phyloP scores from a whole-genome alignment of 2,113 vertebrate species.

The Marcusenius ussheri region DNA sequence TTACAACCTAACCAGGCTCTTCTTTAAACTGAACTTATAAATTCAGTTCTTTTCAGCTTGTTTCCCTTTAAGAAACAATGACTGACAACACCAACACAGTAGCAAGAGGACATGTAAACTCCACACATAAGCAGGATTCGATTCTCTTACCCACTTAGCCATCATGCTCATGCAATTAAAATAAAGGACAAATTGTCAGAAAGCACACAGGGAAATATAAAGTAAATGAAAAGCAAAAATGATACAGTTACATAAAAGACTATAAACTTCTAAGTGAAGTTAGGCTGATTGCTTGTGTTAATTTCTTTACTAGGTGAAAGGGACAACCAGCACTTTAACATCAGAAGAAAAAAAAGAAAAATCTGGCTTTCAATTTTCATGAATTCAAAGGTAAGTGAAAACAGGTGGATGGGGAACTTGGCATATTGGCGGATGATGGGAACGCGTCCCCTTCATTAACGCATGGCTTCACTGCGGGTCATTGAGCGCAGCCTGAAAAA shows the following conservation, averaged over 20 bases:
- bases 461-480: slow-evolving; percentile 87
- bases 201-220: background rate
- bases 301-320: background rate
- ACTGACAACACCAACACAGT: no score
- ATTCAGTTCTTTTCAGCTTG: no score
- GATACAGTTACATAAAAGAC: no score
- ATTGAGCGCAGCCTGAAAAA: background rate
- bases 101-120: no score
- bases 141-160: no score
- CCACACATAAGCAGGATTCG: no score
- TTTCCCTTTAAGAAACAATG: no score
- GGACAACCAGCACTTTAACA: slow-evolving; percentile 12
- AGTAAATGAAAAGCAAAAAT: background rate
- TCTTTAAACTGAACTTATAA: no score
- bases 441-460: slow-evolving; percentile 51
- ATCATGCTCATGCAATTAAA: background rate
- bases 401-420: background rate
- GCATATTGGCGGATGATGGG: background rate
- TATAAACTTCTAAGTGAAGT: background rate
- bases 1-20: no score
- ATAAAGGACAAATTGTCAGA: background rate
- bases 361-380: background rate
- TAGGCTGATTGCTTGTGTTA: background rate
- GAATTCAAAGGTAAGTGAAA: background rate
- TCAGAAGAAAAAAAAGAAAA: slow-evolving; percentile 11